Evolutionary conservation across 2,888 invertebrate genomes (phyloP), one percentile per base, ranked within the genome.

Genomic region (Nysson spinosus): DNA sequence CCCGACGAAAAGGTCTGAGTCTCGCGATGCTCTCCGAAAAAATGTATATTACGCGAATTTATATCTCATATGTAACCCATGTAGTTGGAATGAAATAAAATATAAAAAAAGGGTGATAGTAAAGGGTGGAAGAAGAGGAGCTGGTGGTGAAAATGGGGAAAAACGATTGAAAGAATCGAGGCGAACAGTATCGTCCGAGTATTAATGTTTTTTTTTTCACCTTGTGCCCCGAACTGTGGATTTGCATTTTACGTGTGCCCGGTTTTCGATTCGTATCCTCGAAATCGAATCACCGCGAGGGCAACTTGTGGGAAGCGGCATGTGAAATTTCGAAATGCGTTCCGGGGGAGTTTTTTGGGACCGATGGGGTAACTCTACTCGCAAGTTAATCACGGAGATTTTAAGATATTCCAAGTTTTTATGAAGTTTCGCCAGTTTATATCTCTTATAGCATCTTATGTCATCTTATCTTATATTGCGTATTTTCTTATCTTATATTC

Each of bases 11-110:
- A 51, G 54, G 19, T 43, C 46, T 42, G 17, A 19, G 42, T 6
- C n/a, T n/a, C 34, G 16, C 34, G 32, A 22, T 34, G 44, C 12
- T 26, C 40, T 43, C 24, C 24, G 20, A 42, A 67, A 69, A 52
- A 43, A 65, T 58, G 50, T 58, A 60, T 58, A 58, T 62, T 44
- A 55, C 44, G 39, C 30, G 61, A 55, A 65, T 65, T 65, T 55
- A 60, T 49, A 24, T 20, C 24, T n/a, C n/a, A n/a, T n/a, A n/a
- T n/a, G n/a, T n/a, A n/a, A n/a, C n/a, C n/a, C n/a, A n/a, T n/a
- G 28, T 2, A 7, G 12, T 24, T 11, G 7, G 22, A 42, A 26
- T 11, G 24, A 24, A 24, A 24, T 14, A 14, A 22, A 42, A 62
- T 55, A 61, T 55, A 49, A 30, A 44, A 32, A 3, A 12, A 19